Evolutionary conservation across 2,888 invertebrate genomes (phyloP), one percentile per base, ranked within the genome.

Genomic region (Lepidonotus clava): DNA sequence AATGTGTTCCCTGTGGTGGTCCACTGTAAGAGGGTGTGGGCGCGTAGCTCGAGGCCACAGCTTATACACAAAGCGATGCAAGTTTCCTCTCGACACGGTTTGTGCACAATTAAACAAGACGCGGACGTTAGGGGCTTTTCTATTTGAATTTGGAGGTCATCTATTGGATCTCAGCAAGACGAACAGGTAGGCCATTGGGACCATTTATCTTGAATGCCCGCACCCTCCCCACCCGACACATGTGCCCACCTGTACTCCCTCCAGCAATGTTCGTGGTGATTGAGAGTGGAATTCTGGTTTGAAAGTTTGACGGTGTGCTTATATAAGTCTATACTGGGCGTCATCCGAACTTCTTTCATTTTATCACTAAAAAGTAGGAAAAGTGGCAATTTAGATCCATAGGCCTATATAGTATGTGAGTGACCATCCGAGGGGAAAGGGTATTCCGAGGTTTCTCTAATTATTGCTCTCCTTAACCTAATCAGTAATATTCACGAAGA

Each of bases 91-190:
- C 14, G 71, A 71, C 71, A 71, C 71, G 71, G 71, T 71, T 5
- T 4, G 36, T 71, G 71, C 71, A 71, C 71, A 71, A 71, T 71
- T 36, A 71, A 71, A 71, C 71, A 71, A 71, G 71, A 34, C 34
- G 36, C 71, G 71, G 38, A 34, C 71, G 71, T 71, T 71, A 38
- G 38, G n/a, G 38, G 36, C 71, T 38, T 8, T 71, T 38, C 71
- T 38, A 71, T 38, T 38, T 71, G 36, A 36, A 71, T 71, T 71
- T 71, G 34, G 38, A 38, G 71, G 71, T 71, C 36, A 71, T 71
- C 71, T 71, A 71, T 71, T 71, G 71, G 71, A 71, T 71, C 71
- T 71, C 38, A 18, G 71, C 36, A 11, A 61, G 2, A 61, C 61
- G 28, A 8, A n/a, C 71, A 71, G 71, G 21, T 36, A 71, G 38